Evolutionary conservation across 2,113 vertebrate genomes (phyloP), one percentile per base, ranked within the genome.

Genomic region (Urocolius indicus): DNA sequence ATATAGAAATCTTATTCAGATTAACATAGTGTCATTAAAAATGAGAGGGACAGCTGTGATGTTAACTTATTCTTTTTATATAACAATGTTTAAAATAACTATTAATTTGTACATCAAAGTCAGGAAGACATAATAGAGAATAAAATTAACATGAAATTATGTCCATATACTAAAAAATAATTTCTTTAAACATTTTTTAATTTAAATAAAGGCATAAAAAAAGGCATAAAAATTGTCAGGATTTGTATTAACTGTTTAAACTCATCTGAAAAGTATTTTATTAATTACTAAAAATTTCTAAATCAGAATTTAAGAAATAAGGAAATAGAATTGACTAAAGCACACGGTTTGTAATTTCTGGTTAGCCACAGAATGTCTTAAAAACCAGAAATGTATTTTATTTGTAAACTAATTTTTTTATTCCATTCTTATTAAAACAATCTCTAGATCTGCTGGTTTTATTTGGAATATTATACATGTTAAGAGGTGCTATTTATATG

Each of bases 81-180:
- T 86, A 86, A 83, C 27, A 67, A 81, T 58, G 38, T 87, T 85
- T 63, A 82, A 91, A 94, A 93, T 57, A 89, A 78, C 59, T 41
- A 72, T 16, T 92, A 76, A 82, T 85, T 34, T 84, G 66, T 58
- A 80, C 51, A 78, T 93, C 83, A 90, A 90, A 92, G 62, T 72
- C 57, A 85, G 41, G 58, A 87, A 68, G 24, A 57, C 17, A 92
- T 88, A 85, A 68, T 2, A 43, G 24, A 59, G 43, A 71, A 24
- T 55, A 82, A 93, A 87, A 79, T 83, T 63, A 83, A 48, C 66
- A 65, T 67, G 22, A 82, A 62, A 59, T 84, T 2, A 86, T 79
- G 27, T 54, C 22, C 79, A 16, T 67, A 27, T 43, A 29, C 34
- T 71, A 82, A 78, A 87, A 84, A 63, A 18, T 0, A 8, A 66